Evolutionary conservation across 2,797 vertebrate genomes (phyloP), one percentile per base, ranked within the genome.

Genomic region (Enteromius mattozi): DNA sequence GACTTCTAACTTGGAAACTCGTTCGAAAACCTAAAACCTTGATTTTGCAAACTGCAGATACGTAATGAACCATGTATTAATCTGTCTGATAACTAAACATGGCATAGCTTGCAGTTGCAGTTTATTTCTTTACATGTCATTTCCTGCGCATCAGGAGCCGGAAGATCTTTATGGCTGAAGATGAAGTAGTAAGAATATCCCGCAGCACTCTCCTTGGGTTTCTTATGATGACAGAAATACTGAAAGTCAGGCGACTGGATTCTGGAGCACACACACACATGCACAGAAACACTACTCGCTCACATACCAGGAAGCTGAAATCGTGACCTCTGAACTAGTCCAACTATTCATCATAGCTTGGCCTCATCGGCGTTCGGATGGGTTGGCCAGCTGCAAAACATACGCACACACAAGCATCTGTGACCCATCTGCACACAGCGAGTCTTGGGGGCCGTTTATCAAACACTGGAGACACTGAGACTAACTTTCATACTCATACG

Each of bases 301-400:
- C 24, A 17, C 84, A 89, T 84, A 87, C 79, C 82, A 86, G 76
- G 81, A 89, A 84, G 51, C 88, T 69, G 51, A 84, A 86, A 59
- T 45, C 49, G 49, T 85, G 81, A 84, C 82, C 88, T 81, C n/a
- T 59, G 69, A 87, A 85, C 82, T 79, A 27, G 56, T 59, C 65
- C 19, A 77, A 81, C 70, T 80, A 85, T 89, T 84, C 75, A 82
- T 87, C 88, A 86, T 87, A 21, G 17, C 24, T 63, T 59, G 24
- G 80, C 63, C 83, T 83, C 65, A 10, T 87, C 10, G 19, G 10
- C 63, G 49, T 70, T 79, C 3, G 75, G 79, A 89, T 88, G 81
- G 70, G 54, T 77, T 79, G 70, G 78, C 86, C 88, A 89, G 88
- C 86, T 87, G 86, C 24, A 49, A 66, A 56, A 71, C 84, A 83